Evolutionary conservation across 2,797 vertebrate species (phyloP), one percentile per base, ranked within the genome.

Genomic region (Bucorvus abyssinicus): DNA sequence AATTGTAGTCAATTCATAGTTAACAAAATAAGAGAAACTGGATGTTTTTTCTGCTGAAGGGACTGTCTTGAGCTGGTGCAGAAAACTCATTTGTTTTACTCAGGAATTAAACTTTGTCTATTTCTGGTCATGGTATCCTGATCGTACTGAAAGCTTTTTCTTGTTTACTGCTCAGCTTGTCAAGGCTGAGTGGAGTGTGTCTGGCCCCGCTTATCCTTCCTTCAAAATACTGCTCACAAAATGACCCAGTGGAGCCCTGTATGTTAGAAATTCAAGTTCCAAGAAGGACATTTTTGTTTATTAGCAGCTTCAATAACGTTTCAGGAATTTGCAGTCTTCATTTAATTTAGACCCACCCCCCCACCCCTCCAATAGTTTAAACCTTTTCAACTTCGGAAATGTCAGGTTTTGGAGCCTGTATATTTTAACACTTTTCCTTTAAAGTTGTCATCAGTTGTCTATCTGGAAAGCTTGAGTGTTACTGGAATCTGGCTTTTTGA

Each of bases 141-240:
- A 45, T 45, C 49, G 56, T 60, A 52, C 64, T 27, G 13, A 64
- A 59, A 77, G 23, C 14, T 76, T 74, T 90, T 79, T 45, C 63
- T 82, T 70, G 49, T 88, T 90, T 91, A 82, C 67, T 73, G 59
- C 90, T 94, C 56, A 45, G 64, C 74, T 76, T 40, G 47, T 71
- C 87, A 89, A 87, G 76, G 73, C 65, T 52, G 32, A 6, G 13
- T 74, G 40, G 61, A 79, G 57, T 30, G 7, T 76, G 63, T 75
- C 78, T 74, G 87, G 44, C 75, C 26, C 32, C 83, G 68, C 61
- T 83, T 91, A 60, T 79, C 50, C 30, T 79, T 8, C 23, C 61
- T 89, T 78, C 87, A 76, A 80, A 93, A 42, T 57, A 47, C 77
- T 79, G 67, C 77, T 86, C 69, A 65, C 83, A 73, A 73, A 95